Conservation (phyloP, 2,888 invertebrate species). For the Drosophila austrosaltans region DNA sequence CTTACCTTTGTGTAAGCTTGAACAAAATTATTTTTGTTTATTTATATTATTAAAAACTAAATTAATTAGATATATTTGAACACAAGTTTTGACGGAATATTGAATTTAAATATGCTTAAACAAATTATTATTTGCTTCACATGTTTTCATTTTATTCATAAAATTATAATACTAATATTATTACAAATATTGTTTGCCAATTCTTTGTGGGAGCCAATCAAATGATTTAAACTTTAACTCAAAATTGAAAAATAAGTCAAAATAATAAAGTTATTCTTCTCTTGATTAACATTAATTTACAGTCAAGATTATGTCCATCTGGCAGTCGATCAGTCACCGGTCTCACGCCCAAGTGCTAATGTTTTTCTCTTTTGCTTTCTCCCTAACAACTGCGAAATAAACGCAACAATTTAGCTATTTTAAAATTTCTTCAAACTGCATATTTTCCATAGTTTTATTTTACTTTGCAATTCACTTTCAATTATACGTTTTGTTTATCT, state of each 20-base stretch:
- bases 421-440: conserved; percentile 35
- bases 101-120: too few relatives aligned
- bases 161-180: too few relatives aligned
- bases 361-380: conserved; percentile 5
- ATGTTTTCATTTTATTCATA: too few relatives aligned
- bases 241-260: too few relatives aligned
- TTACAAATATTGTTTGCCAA: too few relatives aligned
- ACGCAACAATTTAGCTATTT: conserved; percentile 21
- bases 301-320: background rate
- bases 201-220: too few relatives aligned
- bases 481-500: conserved; percentile 50
- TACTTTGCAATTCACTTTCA: conserved; percentile 33
- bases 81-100: too few relatives aligned
- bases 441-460: conserved; percentile 23
- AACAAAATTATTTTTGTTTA: background rate
- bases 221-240: too few relatives aligned
- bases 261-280: conserved; percentile 10
- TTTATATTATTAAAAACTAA: background rate
- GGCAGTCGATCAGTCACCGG: background rate
- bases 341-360: conserved; percentile 29
- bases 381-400: background rate
- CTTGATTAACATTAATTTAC: conserved; percentile 34
- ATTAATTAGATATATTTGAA: too few relatives aligned
- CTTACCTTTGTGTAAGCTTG: background rate
- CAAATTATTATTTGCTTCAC: too few relatives aligned